Evolutionary conservation across 2,113 vertebrate species (phyloP).

Genomic region (Tachycineta bicolor): DNA sequence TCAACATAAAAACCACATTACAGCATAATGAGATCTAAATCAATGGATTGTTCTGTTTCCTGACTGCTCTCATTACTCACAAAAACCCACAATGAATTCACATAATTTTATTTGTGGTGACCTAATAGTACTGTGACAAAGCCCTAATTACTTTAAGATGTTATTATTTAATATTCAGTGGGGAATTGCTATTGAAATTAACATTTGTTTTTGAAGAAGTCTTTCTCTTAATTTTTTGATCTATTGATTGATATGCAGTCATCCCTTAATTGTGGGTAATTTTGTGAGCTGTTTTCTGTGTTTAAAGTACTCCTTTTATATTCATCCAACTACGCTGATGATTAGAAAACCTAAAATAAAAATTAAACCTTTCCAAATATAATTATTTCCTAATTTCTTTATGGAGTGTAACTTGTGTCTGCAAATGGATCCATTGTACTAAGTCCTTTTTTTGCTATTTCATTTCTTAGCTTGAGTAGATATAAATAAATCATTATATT

Average conservation of each 20-base stretch:
- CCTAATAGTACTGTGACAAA: background rate
- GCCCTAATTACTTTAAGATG: constrained; percentile 1
- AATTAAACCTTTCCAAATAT: background rate
- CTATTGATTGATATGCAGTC: constrained; percentile 6
- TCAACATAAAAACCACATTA: constrained; percentile 37
- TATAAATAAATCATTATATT: background rate
- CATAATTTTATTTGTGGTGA: constrained; percentile 22
- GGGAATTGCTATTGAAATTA: background rate
- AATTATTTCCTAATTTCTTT: background rate
- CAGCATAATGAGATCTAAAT: constrained; percentile 22
- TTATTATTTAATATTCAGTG: background rate
- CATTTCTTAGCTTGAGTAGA: background rate
- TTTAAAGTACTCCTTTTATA: constrained; percentile 9
- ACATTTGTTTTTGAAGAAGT: constrained; percentile 9
- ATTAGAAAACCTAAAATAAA: background rate
- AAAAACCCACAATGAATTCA: background rate
- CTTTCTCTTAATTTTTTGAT: constrained; percentile 23
- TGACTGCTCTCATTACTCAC: background rate
- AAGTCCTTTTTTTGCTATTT: background rate
- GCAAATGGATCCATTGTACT: background rate
- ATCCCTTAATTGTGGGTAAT: background rate
- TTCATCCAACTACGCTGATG: background rate
- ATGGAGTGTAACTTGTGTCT: background rate
- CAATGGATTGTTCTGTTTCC: constrained; percentile 23
- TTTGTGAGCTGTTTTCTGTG: background rate